Percentiles rank a stretch among this genome's conserved stretches.
Conservation (phyloP, 2,113 vertebrate genomes). For the Herpetotheres cachinnans region DNA sequence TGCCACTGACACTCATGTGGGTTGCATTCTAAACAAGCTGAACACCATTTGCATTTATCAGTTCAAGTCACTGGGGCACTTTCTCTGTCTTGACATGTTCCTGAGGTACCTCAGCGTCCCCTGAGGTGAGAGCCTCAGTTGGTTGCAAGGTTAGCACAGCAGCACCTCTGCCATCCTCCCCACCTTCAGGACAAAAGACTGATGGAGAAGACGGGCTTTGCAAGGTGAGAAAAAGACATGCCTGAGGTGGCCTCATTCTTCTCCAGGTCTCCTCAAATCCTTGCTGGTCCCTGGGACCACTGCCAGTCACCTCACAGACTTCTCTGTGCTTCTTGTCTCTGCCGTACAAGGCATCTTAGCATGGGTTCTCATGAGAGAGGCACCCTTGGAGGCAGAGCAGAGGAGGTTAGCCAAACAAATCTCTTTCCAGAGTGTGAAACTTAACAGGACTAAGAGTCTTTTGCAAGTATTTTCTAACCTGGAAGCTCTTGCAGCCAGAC, state of each 20-base stretch:
- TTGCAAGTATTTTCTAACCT: neutral
- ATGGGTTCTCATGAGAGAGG: neutral
- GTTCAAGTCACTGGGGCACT: neutral
- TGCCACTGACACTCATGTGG: fast-evolving
- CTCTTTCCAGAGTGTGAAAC: neutral
- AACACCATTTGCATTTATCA: neutral
- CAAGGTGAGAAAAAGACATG: neutral
- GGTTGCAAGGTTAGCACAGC: neutral
- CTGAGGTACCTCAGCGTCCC: neutral
- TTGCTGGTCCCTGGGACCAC: neutral
- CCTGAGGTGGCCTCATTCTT: neutral
- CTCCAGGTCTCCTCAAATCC: neutral
- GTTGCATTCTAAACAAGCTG: neutral
- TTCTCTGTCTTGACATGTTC: neutral
- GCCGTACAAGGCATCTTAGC: neutral
- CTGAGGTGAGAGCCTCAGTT: neutral
- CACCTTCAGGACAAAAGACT: neutral
- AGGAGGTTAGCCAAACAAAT: neutral
- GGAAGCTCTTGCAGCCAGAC: neutral
- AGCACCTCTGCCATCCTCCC: neutral
- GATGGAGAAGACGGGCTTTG: neutral
- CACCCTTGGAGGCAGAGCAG: neutral
- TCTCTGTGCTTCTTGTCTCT: neutral
- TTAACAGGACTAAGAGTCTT: neutral
- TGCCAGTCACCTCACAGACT: neutral